phyloP scores from a whole-genome alignment of 1,140 invertebrate species.

The Cyclargus thomasi region DNA sequence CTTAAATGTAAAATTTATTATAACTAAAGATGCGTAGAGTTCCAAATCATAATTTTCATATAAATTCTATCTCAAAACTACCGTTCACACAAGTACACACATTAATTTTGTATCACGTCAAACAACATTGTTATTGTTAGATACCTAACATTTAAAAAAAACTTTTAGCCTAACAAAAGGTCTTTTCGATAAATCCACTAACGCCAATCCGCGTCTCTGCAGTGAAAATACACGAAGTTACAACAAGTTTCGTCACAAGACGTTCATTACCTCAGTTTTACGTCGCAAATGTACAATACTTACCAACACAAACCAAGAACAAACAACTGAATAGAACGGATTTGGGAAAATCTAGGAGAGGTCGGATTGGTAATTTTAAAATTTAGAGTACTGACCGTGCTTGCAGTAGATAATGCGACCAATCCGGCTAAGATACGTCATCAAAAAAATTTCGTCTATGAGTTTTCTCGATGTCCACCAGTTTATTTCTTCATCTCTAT shows the following conservation, averaged over 20 bases:
- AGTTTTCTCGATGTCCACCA: no score
- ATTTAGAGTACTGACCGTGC: no score
- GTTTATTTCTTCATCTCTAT: no score
- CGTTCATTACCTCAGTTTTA: constrained; percentile 14
- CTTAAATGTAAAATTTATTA: no score
- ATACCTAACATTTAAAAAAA: neutral
- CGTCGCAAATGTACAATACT: constrained; percentile 17
- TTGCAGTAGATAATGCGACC: no score
- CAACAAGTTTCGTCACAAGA: constrained; percentile 14
- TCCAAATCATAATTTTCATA: no score
- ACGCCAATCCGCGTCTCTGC: neutral
- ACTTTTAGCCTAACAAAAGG: neutral
- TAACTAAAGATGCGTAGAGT: no score
- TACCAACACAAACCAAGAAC: neutral
- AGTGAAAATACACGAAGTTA: constrained; percentile 12
- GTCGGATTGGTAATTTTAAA: neutral
- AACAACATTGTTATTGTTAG: neutral
- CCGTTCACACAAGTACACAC: no score
- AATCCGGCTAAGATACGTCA: no score
- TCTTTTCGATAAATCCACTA: neutral
- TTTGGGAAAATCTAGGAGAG: neutral
- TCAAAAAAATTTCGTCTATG: no score
- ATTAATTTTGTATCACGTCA: no score
- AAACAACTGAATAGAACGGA: neutral
- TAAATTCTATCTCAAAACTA: no score